Evolutionary conservation across 2,888 invertebrate species (phyloP).

Genomic region (Omphaloscelis lunosa): DNA sequence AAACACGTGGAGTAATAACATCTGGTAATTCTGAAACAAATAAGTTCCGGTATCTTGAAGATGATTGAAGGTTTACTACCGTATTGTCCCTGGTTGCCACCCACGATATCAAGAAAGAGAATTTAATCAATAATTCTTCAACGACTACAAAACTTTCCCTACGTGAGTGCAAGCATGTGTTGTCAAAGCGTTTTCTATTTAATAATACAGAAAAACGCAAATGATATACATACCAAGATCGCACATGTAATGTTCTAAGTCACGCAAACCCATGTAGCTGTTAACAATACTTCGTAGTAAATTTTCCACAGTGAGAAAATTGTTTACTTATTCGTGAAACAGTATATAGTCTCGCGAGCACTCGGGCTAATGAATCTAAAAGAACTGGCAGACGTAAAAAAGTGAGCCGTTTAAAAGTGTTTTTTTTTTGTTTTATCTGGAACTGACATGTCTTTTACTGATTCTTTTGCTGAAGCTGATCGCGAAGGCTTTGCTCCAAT

Average conservation of each 20-base stretch:
- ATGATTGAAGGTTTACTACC: background rate
- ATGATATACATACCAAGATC: conserved; percentile 65
- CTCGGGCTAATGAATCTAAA: conserved; percentile 69
- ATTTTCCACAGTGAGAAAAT: conserved; percentile 84
- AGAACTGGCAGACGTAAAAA: conserved; percentile 52
- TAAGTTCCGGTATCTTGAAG: conserved; percentile 2
- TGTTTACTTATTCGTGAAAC: conserved; percentile 79
- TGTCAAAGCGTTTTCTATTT: conserved; percentile 78
- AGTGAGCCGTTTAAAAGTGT: conserved; percentile 1
- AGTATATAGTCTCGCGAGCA: conserved; percentile 64
- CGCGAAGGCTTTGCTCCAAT: background rate
- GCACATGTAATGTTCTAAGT: conserved; percentile 74
- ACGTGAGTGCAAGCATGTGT: conserved; percentile 72
- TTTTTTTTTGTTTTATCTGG: conserved; percentile 20
- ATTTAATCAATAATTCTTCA: conserved; percentile 49
- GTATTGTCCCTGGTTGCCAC: background rate
- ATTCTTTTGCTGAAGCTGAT: conserved; percentile 23
- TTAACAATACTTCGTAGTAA: conserved; percentile 79
- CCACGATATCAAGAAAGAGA: conserved; percentile 19
- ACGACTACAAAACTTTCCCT: conserved; percentile 73
- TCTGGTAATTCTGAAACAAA: conserved; percentile 18
- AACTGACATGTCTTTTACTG: background rate
- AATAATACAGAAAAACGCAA: conserved; percentile 75
- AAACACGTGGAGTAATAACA: conserved; percentile 40
- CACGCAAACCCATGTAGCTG: conserved; percentile 75